Evolutionary conservation across 2,888 invertebrate genomes (phyloP), one percentile per base, ranked within the genome.

Genomic region (Drosophila leonis): DNA sequence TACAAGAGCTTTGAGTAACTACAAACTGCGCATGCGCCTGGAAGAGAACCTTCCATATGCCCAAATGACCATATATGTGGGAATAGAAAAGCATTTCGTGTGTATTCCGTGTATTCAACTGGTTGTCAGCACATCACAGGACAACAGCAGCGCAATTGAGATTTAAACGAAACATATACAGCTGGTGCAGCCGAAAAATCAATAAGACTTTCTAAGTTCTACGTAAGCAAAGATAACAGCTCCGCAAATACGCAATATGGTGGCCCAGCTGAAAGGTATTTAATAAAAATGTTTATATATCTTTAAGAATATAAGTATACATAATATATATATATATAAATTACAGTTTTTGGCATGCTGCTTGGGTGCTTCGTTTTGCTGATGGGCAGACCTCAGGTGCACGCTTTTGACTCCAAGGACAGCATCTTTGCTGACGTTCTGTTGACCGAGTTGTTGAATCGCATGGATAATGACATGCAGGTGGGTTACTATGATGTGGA

Each of bases 371-470:
- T 83, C 1, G 27, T 70, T 33, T 48, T 86, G 46, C 31, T 86
- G 27, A 13, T 63, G 4, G 51, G 74, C 20, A 44, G 63, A 20
- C 12, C 20, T 6, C 72, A 56, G 8, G 75, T 65, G 13, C 46
- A 72, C 18, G 72, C 60, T 5, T 85, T 66, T 33, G 87, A 88
- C 33, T 72, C 90, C 0, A 93, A 95, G 94, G 95, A 96, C 20
- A 95, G 94, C 87, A 94, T 95, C 72, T 94, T 96, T 83, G 95
- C 96, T 57, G 96, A 96, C 89, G 95, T 95, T 67, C 94, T 97
- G 72, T 94, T 97, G 66, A 95, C 96, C 74, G 96, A 97, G 90
- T 94, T 97, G 35, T 95, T 97, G 56, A 96, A 96, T 90, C 95
- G 96, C 69, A 96, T 97, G 95, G 96, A 95, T 65, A 96, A 95